Conservation (phyloP, 2,888 invertebrate genomes). For the Amiota minor region DNA sequence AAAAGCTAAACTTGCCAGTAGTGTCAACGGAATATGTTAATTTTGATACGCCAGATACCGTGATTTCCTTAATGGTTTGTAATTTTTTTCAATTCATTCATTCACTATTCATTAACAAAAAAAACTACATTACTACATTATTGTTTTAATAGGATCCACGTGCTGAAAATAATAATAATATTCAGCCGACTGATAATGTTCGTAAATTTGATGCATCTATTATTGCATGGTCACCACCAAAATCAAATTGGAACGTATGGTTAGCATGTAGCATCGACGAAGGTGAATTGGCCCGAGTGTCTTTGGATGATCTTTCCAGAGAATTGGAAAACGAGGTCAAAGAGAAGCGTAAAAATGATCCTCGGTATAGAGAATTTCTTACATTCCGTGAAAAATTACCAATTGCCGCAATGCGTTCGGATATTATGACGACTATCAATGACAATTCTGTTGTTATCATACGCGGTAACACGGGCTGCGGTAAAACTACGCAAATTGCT, state of each 20-base stretch:
- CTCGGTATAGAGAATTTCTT: constrained; percentile 74
- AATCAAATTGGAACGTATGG: constrained; percentile 98
- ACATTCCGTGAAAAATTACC: constrained; percentile 84
- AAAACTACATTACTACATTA: too few species aligned
- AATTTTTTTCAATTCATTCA: not conserved
- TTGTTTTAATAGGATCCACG: not conserved
- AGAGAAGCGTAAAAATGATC: constrained; percentile 75
- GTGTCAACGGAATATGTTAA: constrained; percentile 55
- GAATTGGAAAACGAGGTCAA: constrained; percentile 81
- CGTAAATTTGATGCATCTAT: constrained; percentile 67
- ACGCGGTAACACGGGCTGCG: constrained; percentile 96
- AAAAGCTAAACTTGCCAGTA: constrained; percentile 60
- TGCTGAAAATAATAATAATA: not conserved
- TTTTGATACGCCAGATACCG: constrained; percentile 52
- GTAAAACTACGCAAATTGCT: constrained; percentile 96
- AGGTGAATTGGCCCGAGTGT: constrained; percentile 83
- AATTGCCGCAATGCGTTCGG: constrained; percentile 81
- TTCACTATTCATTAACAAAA: not conserved
- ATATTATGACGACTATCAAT: constrained; percentile 90
- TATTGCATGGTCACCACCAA: constrained; percentile 97
- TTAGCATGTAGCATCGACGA: constrained; percentile 96
- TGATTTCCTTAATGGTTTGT: constrained; percentile 65
- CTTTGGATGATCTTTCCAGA: constrained; percentile 81
- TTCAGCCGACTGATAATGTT: too few species aligned
- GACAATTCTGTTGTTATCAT: constrained; percentile 95